A percentile compares a stretch with the other conserved stretches of the same genome.
Evolutionary conservation across 1,140 invertebrate genomes (phyloP).

Genomic region (Drosophila serrata): DNA sequence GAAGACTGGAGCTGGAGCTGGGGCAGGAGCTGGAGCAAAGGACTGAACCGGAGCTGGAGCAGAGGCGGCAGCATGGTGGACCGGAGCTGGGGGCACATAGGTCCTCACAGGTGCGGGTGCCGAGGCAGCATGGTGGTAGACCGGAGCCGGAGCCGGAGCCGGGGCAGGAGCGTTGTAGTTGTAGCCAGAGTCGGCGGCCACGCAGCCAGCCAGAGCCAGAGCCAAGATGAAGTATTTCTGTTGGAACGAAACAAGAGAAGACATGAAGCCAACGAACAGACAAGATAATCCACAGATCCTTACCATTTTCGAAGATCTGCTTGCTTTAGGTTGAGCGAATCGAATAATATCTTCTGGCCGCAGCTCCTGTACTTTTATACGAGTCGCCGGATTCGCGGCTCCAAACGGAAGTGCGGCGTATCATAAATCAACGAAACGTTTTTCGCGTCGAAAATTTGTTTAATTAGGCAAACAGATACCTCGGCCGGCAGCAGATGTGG

Average conservation of each 20-base stretch:
- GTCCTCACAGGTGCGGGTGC: slow-evolving; percentile 31
- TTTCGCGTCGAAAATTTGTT: slow-evolving; percentile 56
- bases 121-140: slow-evolving; percentile 28
- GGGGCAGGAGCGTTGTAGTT: slow-evolving; percentile 65
- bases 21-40: slow-evolving; percentile 33
- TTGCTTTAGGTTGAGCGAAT: slow-evolving; percentile 52
- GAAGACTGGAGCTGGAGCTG: slow-evolving; percentile 17
- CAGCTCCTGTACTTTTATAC: slow-evolving; percentile 70
- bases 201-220: slow-evolving; percentile 66
- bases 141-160: slow-evolving; percentile 38
- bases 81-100: slow-evolving; percentile 24
- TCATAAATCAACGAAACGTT: slow-evolving; percentile 70
- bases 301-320: slow-evolving; percentile 69
- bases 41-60: slow-evolving; percentile 41
- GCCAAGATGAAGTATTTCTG: slow-evolving; percentile 65
- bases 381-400: slow-evolving; percentile 14
- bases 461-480: slow-evolving; percentile 52
- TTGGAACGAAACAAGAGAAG: background rate
- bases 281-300: slow-evolving; percentile 27
- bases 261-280: background rate
- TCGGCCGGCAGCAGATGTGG: slow-evolving; percentile 42
- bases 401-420: slow-evolving; percentile 69
- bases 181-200: slow-evolving; percentile 63
- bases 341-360: slow-evolving; percentile 62
- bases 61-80: slow-evolving; percentile 41